Conservation (phyloP, 2,797 vertebrate species). For the Phrynocephalus vlangalii region DNA sequence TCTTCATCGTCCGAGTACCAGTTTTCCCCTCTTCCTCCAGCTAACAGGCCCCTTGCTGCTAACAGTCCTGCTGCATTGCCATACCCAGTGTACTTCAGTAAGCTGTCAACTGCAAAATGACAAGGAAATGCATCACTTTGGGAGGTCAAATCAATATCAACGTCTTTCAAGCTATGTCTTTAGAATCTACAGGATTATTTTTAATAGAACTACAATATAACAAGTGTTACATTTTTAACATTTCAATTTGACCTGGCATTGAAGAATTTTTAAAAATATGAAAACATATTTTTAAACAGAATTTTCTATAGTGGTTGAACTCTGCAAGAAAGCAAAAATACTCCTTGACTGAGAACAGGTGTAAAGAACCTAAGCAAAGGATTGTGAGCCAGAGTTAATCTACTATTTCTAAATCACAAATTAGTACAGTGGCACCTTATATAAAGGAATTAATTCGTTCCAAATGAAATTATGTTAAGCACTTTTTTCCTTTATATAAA, state of each 20-base stretch:
- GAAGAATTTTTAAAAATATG: not conserved
- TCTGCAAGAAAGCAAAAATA: not conserved
- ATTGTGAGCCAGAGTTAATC: not conserved
- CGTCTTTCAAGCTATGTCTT: not conserved
- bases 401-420: not conserved
- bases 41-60: slow-evolving; percentile 92
- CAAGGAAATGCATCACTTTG: slow-evolving; percentile 37
- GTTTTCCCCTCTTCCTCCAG: slow-evolving; percentile 93
- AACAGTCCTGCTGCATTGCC: slow-evolving; percentile 96
- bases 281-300: too few relatives aligned
- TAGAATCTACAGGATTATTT: not conserved
- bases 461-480: too few relatives aligned
- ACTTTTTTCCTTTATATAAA: too few relatives aligned
- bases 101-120: slow-evolving; percentile 88
- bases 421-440: not conserved
- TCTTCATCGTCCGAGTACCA: slow-evolving; percentile 98
- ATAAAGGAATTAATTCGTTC: too few relatives aligned
- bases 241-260: not conserved
- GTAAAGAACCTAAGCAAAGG: not conserved
- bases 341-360: not conserved
- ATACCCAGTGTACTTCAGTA: slow-evolving; percentile 98
- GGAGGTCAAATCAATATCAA: not conserved
- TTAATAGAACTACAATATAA: not conserved
- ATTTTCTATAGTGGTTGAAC: not conserved
- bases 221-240: not conserved